Base-by-base conservation (phyloP, 2,113 vertebrate species). In the Hiodon alosoides region DNA sequence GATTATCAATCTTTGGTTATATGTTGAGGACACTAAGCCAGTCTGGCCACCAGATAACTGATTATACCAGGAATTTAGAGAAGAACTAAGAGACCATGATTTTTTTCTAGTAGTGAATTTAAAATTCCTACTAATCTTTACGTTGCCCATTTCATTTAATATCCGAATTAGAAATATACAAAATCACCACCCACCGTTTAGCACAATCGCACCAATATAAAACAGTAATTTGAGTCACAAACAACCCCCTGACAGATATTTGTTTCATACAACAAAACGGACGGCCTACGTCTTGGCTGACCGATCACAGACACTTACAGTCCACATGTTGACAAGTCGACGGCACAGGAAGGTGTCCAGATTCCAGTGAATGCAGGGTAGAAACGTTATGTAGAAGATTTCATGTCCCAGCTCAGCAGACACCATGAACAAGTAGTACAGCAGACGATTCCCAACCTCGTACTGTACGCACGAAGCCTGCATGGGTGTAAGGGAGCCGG, bases 311-410 rank as follows among this genome's bases (percentile, higher is more conserved):
- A 50, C 0, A 91, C 93, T 93, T 86, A 96, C 94, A 68, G 90
- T 90, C 97, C 97, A 99, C 84, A 93, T 86, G 79, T 96, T 89
- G 84, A 96, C 81, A 72, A 99, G 91, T 64, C 96, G 95, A 59
- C 95, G 90, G 71, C 94, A 94, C 64, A 97, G 89, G 74, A 91
- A 96, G 1, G 92, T 92, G 72, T 98, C 95, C 64, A 98, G 87
- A 77, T 91, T 98, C 97, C 96, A 99, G 81, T 95, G 93, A 11
- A 88, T 92, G 85, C 91, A 93, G 0, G 96, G 97, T 74, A 98
- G 91, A 67, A 94, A 96, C 8, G 95, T 94, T 88, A 99, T 99
- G 85, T 96, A 98, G 87, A 97, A 99, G 31, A 94, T 74, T 80
- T 99, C 97, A 77, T 95, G 91, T 0, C 97, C 97, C 82, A 99